phyloP scores from a whole-genome alignment of 1,140 invertebrate genomes.

The Argopecten irradians region DNA sequence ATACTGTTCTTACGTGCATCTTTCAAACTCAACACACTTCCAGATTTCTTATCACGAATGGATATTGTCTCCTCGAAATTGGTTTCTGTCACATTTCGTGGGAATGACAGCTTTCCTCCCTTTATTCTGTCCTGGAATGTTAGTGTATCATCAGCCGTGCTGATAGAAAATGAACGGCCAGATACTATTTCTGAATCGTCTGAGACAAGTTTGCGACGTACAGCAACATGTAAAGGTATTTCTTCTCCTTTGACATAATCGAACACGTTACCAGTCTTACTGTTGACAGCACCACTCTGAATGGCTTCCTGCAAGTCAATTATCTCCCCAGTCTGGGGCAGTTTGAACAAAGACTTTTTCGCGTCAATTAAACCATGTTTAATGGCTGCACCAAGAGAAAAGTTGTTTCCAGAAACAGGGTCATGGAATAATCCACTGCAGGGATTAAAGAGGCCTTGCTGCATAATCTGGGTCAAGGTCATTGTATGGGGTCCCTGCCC shows the following conservation, averaged over 20 bases:
- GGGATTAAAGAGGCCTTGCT: constrained; percentile 81
- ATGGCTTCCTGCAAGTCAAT: constrained; percentile 81
- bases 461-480: constrained; percentile 61
- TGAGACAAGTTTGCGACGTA: constrained; percentile 26
- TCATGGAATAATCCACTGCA: constrained; percentile 80
- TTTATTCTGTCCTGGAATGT: constrained; percentile 40
- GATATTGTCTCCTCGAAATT: constrained; percentile 13
- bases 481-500: constrained; percentile 42
- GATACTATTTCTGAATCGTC: constrained; percentile 36
- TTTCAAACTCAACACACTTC: constrained; percentile 28
- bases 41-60: constrained; percentile 37
- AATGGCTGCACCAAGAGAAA: constrained; percentile 63
- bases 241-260: constrained; percentile 4
- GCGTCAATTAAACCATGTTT: constrained; percentile 60
- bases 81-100: constrained; percentile 11
- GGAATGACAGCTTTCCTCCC: constrained; percentile 33
- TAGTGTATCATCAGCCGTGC: not conserved
- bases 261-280: not conserved
- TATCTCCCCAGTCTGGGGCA: constrained; percentile 78
- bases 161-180: constrained; percentile 30
- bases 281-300: constrained; percentile 78
- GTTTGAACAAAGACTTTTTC: constrained; percentile 29
- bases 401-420: constrained; percentile 64
- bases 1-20: constrained; percentile 44
- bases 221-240: constrained; percentile 28